phyloP scores from a whole-genome alignment of 1,140 invertebrate species.

The Steinernema feltiae region DNA sequence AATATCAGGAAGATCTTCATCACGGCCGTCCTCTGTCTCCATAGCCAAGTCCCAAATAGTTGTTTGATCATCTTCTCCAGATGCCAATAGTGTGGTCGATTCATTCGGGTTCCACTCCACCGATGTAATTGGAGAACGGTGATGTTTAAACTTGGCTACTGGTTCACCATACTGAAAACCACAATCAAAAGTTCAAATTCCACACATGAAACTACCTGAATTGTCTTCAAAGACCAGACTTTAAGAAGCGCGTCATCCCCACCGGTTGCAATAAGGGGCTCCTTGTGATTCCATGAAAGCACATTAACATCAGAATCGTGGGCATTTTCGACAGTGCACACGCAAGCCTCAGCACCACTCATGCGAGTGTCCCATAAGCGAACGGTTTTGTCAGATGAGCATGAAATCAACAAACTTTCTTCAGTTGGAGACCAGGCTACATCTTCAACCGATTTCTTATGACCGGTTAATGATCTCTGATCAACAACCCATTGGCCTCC shows the following conservation, averaged over 20 bases:
- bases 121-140: slow-evolving; percentile 82
- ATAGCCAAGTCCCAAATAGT: slow-evolving; percentile 89
- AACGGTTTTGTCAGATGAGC: slow-evolving; percentile 45
- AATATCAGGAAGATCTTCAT: slow-evolving; percentile 63
- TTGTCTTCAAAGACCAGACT: slow-evolving; percentile 89
- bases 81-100: slow-evolving; percentile 81
- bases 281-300: slow-evolving; percentile 89
- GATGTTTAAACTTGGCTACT: slow-evolving; percentile 85
- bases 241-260: slow-evolving; percentile 90
- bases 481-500: slow-evolving; percentile 76
- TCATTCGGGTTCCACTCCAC: slow-evolving; percentile 94
- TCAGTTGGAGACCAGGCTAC: slow-evolving; percentile 98
- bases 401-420: slow-evolving; percentile 65
- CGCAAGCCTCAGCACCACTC: slow-evolving; percentile 77
- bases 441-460: slow-evolving; percentile 90
- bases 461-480: slow-evolving; percentile 76
- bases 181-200: slow-evolving; percentile 14
- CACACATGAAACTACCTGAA: slow-evolving; percentile 63
- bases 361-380: slow-evolving; percentile 46
- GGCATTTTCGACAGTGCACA: slow-evolving; percentile 77
- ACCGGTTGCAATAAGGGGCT: slow-evolving; percentile 78
- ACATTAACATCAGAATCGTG: slow-evolving; percentile 93
- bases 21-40: slow-evolving; percentile 60
- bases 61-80: slow-evolving; percentile 90
- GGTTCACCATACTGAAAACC: slow-evolving; percentile 63